Base-by-base conservation (phyloP, 2,888 invertebrate species). In the Ischnura elegans region DNA sequence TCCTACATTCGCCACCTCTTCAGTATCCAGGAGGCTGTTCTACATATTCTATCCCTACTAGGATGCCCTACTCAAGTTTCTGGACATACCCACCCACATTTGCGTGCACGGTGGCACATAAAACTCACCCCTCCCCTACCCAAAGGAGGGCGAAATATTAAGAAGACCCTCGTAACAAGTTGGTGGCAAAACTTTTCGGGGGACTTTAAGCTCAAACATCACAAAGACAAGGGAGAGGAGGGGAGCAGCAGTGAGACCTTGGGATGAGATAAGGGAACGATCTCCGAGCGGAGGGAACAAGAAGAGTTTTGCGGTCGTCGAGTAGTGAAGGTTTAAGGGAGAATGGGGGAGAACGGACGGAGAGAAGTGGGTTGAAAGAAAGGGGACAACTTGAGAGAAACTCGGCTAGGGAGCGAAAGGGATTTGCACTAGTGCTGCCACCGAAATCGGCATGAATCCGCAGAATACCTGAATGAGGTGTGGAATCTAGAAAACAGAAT, bases 221-320 rank as follows among this genome's bases (percentile, higher is more conserved):
- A 76, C 76, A 45, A 46, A n/a, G 86, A 86, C 61, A 90, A 55
- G 61, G 55, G 61, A 2, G 87, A 6, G 36, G 42, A 19, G 55
- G 42, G 43, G 36, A 25, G 90, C 21, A 21, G 43, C 43, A 55
- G 42, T 21, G 43, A 16, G 43, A 66, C 10, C 10, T 36, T 36
- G 25, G 43, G 86, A 21, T 21, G 25, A 86, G 90, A 90, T 90
- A 90, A 90, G 90, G 51, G 51, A 47, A 29, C 55, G 66, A 61
- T 51, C 36, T 36, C 21, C 42, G 42, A 1, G 87, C 10, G 45
- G 51, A 51, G 55, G 21, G 87, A 55, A 55, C 42, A 55, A 36
- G 47, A 2, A 87, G 90, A 61, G 90, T 55, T 61, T 25, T 61
- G 87, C 51, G 87, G 51, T 55, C 10, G 47, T 55, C 25, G 45